Conservation (phyloP, 2,888 invertebrate species). For the Mythimna lalbum region DNA sequence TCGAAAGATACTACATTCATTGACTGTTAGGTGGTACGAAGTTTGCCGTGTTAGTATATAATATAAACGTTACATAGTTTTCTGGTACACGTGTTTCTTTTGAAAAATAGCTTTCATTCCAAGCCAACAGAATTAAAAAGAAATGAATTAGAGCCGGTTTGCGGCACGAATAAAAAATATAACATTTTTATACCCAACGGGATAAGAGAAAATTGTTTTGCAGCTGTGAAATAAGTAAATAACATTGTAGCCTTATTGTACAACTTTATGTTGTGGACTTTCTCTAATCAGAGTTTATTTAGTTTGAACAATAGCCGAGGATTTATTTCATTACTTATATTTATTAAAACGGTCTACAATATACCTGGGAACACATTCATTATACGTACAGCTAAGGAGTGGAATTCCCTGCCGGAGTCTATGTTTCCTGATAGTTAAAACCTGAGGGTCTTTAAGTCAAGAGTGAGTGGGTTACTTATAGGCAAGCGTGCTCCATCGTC, state of each 20-base stretch:
- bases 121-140: conserved; percentile 7
- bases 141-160: conserved; percentile 47
- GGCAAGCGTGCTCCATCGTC: too few species aligned
- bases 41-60: too few species aligned
- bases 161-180: conserved; percentile 36
- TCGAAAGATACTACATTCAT: too few species aligned
- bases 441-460: too few species aligned
- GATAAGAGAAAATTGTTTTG: conserved; percentile 53
- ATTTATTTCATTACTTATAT: neutral
- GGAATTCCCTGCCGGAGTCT: too few species aligned
- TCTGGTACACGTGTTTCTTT: neutral
- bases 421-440: too few species aligned
- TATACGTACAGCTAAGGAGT: too few species aligned
- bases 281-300: conserved; percentile 36
- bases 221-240: conserved; percentile 38
- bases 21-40: too few species aligned
- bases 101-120: conserved; percentile 23
- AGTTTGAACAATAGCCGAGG: conserved; percentile 5
- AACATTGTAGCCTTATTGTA: conserved; percentile 30
- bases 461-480: too few species aligned
- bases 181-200: conserved; percentile 42
- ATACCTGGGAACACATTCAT: neutral
- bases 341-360: neutral
- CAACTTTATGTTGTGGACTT: conserved; percentile 41
- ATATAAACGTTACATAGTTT: neutral